Conservation (phyloP, 2,797 vertebrate species). For the Vultur gryphus region DNA sequence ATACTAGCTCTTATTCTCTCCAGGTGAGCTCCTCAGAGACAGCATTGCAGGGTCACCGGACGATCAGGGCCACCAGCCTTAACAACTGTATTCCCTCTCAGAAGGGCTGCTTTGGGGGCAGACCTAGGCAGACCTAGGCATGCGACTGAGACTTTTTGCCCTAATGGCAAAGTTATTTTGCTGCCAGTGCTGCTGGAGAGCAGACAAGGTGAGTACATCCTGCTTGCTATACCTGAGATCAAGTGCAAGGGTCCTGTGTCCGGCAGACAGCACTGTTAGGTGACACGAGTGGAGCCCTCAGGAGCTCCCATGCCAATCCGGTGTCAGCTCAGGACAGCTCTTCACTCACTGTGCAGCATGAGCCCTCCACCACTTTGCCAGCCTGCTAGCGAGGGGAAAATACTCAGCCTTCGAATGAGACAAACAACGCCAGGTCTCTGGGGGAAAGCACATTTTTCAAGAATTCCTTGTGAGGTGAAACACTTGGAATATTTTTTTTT, state of each 20-base stretch:
- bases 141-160: background rate
- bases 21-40: background rate
- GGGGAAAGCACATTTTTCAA: slow-evolving; percentile 28
- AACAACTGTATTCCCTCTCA: background rate
- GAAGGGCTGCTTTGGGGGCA: background rate
- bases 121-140: background rate
- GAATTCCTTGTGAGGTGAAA: slow-evolving; percentile 41
- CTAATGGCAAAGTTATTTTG: background rate
- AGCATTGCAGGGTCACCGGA: background rate
- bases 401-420: background rate
- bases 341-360: background rate
- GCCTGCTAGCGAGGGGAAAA: background rate
- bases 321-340: background rate
- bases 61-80: background rate
- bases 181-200: background rate
- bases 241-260: background rate
- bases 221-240: background rate
- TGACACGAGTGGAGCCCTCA: background rate
- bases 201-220: background rate
- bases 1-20: background rate
- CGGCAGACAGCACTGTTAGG: background rate
- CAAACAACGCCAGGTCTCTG: background rate
- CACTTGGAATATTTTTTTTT: background rate
- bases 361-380: background rate
- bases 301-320: background rate